Conservation (phyloP, 1,140 invertebrate species). For the Drosophila virilis region DNA sequence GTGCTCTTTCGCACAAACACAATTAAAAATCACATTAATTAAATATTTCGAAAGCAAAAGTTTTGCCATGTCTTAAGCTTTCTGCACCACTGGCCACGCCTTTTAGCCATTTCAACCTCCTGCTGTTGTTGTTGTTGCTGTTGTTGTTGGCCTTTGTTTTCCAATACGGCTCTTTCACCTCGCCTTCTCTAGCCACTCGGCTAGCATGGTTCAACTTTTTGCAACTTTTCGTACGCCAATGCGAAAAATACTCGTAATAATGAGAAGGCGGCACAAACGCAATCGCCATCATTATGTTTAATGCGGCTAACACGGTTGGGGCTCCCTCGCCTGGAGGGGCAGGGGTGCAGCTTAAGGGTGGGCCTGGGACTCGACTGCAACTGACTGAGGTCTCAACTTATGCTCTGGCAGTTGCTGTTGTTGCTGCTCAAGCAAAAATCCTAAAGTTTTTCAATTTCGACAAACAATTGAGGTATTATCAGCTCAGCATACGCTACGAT, state of each 20-base stretch:
- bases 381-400: slow-evolving; percentile 47
- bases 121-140: slow-evolving; percentile 5
- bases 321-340: neutral
- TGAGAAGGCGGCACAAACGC: slow-evolving; percentile 50
- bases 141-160: slow-evolving; percentile 59
- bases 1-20: slow-evolving; percentile 46
- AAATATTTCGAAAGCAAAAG: slow-evolving; percentile 81
- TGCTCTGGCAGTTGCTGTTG: slow-evolving; percentile 46
- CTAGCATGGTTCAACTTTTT: slow-evolving; percentile 52
- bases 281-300: slow-evolving; percentile 81
- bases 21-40: slow-evolving; percentile 82
- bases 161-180: slow-evolving; percentile 31
- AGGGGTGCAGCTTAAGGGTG: neutral
- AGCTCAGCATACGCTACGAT: slow-evolving; percentile 18
- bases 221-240: slow-evolving; percentile 75
- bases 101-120: neutral
- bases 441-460: slow-evolving; percentile 79
- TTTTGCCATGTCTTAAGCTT: slow-evolving; percentile 75
- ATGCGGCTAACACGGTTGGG: slow-evolving; percentile 61
- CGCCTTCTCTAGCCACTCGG: slow-evolving; percentile 8
- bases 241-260: slow-evolving; percentile 74
- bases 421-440: slow-evolving; percentile 43
- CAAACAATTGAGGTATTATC: slow-evolving; percentile 82
- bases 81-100: slow-evolving; percentile 51
- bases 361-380: neutral